Evolutionary conservation across 2,888 invertebrate species (phyloP).

Genomic region (Auanema sp.): DNA sequence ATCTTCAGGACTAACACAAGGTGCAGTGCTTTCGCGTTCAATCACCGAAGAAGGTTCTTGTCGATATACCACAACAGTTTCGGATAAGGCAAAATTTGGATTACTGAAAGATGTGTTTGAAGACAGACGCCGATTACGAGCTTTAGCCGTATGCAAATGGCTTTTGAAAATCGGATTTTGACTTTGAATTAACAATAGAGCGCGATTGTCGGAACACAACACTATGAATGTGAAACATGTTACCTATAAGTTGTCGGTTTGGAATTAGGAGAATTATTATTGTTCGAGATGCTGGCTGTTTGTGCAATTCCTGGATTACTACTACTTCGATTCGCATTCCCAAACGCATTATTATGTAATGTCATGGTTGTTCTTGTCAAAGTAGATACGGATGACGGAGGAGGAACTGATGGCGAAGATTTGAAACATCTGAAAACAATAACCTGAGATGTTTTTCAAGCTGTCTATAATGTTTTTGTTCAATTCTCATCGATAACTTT

Average conservation of each 20-base stretch:
- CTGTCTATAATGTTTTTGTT: too few relatives aligned
- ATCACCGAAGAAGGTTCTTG: constrained; percentile 53
- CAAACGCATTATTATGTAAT: constrained; percentile 27
- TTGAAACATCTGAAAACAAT: constrained; percentile 15
- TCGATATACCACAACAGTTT: constrained; percentile 15
- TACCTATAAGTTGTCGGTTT: constrained; percentile 1
- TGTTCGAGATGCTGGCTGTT: too few relatives aligned
- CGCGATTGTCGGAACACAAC: too few relatives aligned
- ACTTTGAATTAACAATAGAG: too few relatives aligned
- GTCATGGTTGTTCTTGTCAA: constrained; percentile 27
- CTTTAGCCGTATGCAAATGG: neutral
- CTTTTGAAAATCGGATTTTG: neutral
- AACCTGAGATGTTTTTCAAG: too few relatives aligned
- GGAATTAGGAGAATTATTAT: too few relatives aligned
- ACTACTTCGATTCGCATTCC: too few relatives aligned
- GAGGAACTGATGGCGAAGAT: neutral
- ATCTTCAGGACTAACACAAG: constrained; percentile 44
- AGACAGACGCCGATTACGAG: too few relatives aligned
- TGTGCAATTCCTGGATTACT: too few relatives aligned
- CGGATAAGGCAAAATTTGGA: constrained; percentile 29
- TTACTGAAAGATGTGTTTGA: constrained; percentile 26
- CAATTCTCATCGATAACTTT: too few relatives aligned
- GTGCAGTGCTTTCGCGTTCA: constrained; percentile 54
- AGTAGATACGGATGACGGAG: constrained; percentile 5
- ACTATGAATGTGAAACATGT: neutral